A percentile compares a stretch with the other conserved stretches of the same genome.
Evolutionary conservation across 1,140 invertebrate genomes (phyloP).

Genomic region (Euwallacea fornicatus): DNA sequence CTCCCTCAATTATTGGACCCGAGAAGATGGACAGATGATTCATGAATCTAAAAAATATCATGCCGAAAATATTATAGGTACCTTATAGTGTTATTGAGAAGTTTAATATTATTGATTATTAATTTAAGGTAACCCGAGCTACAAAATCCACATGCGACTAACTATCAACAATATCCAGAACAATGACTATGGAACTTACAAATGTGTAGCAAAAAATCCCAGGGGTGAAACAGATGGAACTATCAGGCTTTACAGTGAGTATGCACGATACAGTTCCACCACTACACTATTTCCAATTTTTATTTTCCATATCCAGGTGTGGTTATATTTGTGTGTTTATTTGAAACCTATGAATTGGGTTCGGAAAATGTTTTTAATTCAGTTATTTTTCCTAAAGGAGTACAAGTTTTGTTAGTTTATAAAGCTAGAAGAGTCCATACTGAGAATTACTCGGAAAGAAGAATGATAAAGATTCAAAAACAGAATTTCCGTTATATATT

Average conservation of each 20-base stretch:
- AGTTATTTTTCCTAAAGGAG: background rate
- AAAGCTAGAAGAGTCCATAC: background rate
- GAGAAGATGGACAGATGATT: slow-evolving; percentile 85
- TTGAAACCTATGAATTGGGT: background rate
- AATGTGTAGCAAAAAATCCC: slow-evolving; percentile 91
- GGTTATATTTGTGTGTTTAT: slow-evolving; percentile 6
- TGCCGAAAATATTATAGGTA: slow-evolving; percentile 67
- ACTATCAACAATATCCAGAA: slow-evolving; percentile 74
- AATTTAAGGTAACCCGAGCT: slow-evolving; percentile 58
- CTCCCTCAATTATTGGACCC: slow-evolving; percentile 89
- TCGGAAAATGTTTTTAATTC: background rate
- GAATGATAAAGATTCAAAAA: slow-evolving; percentile 17
- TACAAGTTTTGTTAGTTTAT: background rate
- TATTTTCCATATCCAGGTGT: slow-evolving; percentile 5
- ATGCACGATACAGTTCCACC: slow-evolving; percentile 22
- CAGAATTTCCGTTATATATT: slow-evolving; percentile 30
- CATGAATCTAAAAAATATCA: slow-evolving; percentile 82
- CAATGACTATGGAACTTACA: slow-evolving; percentile 84
- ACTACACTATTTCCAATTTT: background rate
- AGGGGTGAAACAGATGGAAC: slow-evolving; percentile 89
- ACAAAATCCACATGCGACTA: slow-evolving; percentile 83
- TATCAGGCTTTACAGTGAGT: slow-evolving; percentile 89
- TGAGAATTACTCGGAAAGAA: background rate
- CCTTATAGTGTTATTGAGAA: background rate
- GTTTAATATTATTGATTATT: background rate